phyloP scores from a whole-genome alignment of 2,888 invertebrate species.

The Dorcus hopei region DNA sequence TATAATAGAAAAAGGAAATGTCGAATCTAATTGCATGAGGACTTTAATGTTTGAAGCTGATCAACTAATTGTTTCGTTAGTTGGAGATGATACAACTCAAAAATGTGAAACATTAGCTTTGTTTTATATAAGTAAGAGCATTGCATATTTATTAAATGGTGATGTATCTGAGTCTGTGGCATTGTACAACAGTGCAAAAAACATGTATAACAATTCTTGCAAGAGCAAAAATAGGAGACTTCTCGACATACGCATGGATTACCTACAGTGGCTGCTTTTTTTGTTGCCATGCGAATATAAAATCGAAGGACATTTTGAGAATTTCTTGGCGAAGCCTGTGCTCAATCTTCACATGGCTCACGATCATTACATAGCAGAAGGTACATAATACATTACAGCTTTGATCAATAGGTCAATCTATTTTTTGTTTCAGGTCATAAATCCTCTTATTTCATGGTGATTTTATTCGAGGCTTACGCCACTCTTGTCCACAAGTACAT shows the following conservation, averaged over 20 bases:
- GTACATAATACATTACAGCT: too few relatives aligned
- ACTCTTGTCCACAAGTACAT: constrained; percentile 30
- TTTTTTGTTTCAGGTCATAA: background rate
- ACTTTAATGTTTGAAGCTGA: constrained; percentile 17
- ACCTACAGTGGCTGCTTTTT: constrained; percentile 26
- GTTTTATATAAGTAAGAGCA: constrained; percentile 24
- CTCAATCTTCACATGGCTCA: too few relatives aligned
- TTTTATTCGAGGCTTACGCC: constrained; percentile 31
- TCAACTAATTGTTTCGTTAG: constrained; percentile 2
- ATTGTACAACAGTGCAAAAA: constrained; percentile 27
- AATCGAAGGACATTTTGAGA: constrained; percentile 18
- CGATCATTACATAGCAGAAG: too few relatives aligned
- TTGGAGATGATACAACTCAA: background rate
- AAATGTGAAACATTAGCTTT: constrained; percentile 9
- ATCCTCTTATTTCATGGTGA: constrained; percentile 9
- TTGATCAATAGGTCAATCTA: background rate
- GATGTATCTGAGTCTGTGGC: constrained; percentile 22
- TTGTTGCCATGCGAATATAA: constrained; percentile 26
- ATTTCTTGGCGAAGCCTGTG: too few relatives aligned
- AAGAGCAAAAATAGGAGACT: constrained; percentile 12
- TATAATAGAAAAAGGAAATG: constrained; percentile 23
- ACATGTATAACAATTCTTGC: constrained; percentile 16
- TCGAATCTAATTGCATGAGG: constrained; percentile 21
- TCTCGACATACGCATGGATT: constrained; percentile 15
- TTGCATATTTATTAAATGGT: constrained; percentile 16